Evolutionary conservation across 2,888 invertebrate genomes (phyloP).

Genomic region (Drosophila kokeensis): DNA sequence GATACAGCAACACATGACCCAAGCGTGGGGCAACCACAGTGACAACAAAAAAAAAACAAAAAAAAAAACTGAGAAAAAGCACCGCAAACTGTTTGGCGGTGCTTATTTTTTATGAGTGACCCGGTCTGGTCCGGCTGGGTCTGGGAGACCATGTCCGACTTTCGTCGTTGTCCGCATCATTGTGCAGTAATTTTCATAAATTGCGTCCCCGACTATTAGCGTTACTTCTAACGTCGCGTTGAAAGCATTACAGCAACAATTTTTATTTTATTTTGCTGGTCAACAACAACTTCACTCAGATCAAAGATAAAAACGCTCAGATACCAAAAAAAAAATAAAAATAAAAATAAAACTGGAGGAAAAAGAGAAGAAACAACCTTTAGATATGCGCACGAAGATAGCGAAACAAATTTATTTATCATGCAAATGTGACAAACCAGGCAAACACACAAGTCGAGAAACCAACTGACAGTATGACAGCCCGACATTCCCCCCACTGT

Average conservation of each 20-base stretch:
- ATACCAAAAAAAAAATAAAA: constrained; percentile 12
- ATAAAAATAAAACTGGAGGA: not conserved
- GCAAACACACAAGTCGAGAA: constrained; percentile 36
- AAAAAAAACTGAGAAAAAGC: constrained; percentile 28
- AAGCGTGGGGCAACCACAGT: constrained; percentile 54
- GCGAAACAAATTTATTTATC: constrained; percentile 69
- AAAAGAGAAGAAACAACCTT: constrained; percentile 25
- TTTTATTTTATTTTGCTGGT: constrained; percentile 29
- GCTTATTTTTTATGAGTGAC: constrained; percentile 62
- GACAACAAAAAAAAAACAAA: constrained; percentile 34
- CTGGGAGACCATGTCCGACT: constrained; percentile 41
- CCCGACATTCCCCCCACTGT: constrained; percentile 32
- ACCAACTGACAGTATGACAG: constrained; percentile 40
- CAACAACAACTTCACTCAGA: constrained; percentile 33
- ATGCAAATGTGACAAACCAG: constrained; percentile 69
- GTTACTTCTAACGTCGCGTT: constrained; percentile 72
- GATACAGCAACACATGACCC: constrained; percentile 45
- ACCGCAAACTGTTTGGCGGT: constrained; percentile 60
- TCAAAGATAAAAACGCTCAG: constrained; percentile 39
- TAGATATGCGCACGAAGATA: constrained; percentile 44
- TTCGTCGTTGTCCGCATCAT: constrained; percentile 65
- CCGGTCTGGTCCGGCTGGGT: constrained; percentile 26
- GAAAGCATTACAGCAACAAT: constrained; percentile 61
- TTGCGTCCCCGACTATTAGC: constrained; percentile 78
- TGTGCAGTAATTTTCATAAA: constrained; percentile 80